A percentile compares a stretch with the other conserved stretches of the same genome.
Evolutionary conservation across 2,888 invertebrate species (phyloP).

Genomic region (Athripsodes cinereus): DNA sequence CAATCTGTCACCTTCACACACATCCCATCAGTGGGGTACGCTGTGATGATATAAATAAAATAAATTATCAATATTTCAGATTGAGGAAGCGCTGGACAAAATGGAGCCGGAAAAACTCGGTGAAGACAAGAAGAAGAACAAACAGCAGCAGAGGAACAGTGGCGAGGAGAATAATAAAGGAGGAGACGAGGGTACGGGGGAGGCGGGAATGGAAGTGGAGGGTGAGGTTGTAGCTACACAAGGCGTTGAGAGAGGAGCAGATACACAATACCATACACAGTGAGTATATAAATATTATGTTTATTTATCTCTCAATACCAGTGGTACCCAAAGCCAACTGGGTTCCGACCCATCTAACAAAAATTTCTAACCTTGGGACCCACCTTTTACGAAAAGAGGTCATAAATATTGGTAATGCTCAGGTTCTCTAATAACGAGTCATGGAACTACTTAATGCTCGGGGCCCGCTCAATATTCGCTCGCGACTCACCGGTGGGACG

Average conservation of each 20-base stretch:
- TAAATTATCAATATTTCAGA: constrained; percentile 9
- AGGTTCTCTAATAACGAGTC: too few relatives aligned
- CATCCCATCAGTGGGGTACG: too few relatives aligned
- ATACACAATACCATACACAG: constrained; percentile 74
- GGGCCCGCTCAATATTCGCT: too few relatives aligned
- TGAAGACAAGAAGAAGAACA: constrained; percentile 40
- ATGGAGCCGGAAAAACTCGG: constrained; percentile 46
- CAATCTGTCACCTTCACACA: too few relatives aligned
- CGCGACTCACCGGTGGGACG: too few relatives aligned
- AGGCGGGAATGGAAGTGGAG: constrained; percentile 59
- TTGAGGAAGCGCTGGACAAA: constrained; percentile 34
- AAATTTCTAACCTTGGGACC: too few relatives aligned
- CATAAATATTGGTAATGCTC: too few relatives aligned
- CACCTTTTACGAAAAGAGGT: too few relatives aligned
- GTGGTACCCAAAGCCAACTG: too few relatives aligned
- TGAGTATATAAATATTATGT: constrained; percentile 32
- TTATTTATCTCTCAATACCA: background rate
- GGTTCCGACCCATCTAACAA: too few relatives aligned
- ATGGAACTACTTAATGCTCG: too few relatives aligned
- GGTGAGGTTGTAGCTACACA: constrained; percentile 67
- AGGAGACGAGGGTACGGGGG: constrained; percentile 41
- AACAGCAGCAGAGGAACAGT: constrained; percentile 42
- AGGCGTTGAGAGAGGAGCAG: constrained; percentile 60
- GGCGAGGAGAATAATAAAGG: constrained; percentile 40
- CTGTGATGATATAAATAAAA: too few relatives aligned